Percentiles rank a stretch among this genome's conserved stretches.
Evolutionary conservation across 2,888 invertebrate species (phyloP).

Genomic region (Encarsia formosa): DNA sequence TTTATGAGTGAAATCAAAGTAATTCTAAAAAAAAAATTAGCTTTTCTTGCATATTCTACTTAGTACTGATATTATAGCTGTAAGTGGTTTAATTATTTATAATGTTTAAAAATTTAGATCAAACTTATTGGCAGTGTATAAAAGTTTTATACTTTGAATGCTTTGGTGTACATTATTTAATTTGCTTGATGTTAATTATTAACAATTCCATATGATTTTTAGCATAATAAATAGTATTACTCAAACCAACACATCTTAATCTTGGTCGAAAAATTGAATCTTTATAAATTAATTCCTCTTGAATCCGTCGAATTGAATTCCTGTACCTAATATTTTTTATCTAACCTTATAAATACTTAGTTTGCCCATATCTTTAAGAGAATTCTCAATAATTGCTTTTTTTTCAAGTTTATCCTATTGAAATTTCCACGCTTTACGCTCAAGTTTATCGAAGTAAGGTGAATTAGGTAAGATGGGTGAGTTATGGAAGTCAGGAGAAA

Average conservation of each 20-base stretch:
- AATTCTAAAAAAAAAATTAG: slow-evolving; percentile 3
- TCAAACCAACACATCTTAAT: slow-evolving; percentile 7
- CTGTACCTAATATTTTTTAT: too few species aligned
- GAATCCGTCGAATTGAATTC: too few species aligned
- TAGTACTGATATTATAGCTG: neutral
- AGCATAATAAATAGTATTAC: slow-evolving; percentile 27
- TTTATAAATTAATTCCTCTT: too few species aligned
- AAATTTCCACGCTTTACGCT: too few species aligned
- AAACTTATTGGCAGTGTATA: slow-evolving; percentile 19
- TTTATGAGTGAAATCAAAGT: slow-evolving; percentile 16
- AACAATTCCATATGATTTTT: slow-evolving; percentile 17
- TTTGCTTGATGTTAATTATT: slow-evolving; percentile 24
- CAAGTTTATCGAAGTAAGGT: too few species aligned
- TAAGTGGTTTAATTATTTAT: slow-evolving; percentile 8
- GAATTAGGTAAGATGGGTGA: too few species aligned
- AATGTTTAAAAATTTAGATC: slow-evolving; percentile 14
- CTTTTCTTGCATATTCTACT: neutral
- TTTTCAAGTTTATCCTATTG: too few species aligned
- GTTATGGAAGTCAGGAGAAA: too few species aligned
- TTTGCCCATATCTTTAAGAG: too few species aligned
- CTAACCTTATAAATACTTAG: too few species aligned
- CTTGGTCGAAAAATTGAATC: too few species aligned
- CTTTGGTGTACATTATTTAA: slow-evolving; percentile 26
- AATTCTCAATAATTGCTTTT: too few species aligned
- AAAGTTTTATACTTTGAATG: slow-evolving; percentile 24